These are phyloP conservation scores for Colius striatus DNA, from an alignment of 2,113 vertebrate genomes.

Conservation along the genomic window DNA sequence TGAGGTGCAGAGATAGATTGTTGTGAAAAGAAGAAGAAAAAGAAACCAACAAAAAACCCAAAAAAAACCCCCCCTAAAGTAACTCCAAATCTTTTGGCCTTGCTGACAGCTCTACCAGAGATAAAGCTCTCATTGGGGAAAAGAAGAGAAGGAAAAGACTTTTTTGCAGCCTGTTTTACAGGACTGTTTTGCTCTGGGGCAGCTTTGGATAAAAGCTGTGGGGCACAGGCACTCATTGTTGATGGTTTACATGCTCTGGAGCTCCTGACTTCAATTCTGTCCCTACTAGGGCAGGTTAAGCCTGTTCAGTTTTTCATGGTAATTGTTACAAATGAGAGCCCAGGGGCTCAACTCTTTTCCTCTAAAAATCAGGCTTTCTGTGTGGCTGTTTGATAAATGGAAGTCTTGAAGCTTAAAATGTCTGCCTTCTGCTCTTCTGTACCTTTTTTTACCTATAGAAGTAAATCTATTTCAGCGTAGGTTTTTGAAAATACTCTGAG, in stretches of 20 bases:
- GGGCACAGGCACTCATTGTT: neutral
- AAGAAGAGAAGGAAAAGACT: neutral
- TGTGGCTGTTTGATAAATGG: constrained; percentile 1
- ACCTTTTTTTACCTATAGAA: neutral
- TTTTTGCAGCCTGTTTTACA: neutral
- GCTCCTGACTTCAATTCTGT: neutral
- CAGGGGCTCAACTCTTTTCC: neutral
- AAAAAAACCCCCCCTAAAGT: neutral
- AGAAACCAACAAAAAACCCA: neutral
- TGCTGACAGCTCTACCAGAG: neutral
- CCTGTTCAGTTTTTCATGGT: neutral
- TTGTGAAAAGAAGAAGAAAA: neutral
- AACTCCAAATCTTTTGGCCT: neutral
- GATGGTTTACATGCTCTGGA: neutral
- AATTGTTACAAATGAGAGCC: constrained; percentile 42
- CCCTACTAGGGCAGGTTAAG: neutral
- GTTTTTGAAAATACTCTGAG: neutral
- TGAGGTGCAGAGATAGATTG: neutral
- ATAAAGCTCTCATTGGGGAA: neutral
- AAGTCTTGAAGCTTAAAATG: neutral
- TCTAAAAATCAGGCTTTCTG: neutral
- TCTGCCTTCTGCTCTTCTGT: neutral
- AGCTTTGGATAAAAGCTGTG: neutral
- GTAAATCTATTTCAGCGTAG: neutral
- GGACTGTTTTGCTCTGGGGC: neutral